Evolutionary conservation across 1,140 invertebrate species (phyloP).

Genomic region (Nasonia vitripennis): DNA sequence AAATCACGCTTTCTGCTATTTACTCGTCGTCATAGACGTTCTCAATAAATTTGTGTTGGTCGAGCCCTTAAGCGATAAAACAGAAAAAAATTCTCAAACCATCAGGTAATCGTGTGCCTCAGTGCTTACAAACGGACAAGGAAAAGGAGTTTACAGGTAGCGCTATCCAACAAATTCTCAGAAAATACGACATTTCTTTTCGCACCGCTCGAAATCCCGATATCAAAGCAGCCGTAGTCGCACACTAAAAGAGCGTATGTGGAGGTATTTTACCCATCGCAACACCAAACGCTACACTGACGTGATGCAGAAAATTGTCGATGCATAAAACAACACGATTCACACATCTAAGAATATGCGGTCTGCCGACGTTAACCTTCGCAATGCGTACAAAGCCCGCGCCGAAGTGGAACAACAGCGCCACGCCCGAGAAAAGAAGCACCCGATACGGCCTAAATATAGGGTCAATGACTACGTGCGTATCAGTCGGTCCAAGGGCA

Average conservation of each 20-base stretch:
- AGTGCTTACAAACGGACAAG: background rate
- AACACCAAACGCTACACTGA: background rate
- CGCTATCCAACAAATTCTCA: background rate
- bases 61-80: conserved; percentile 27
- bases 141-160: background rate
- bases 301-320: conserved; percentile 25
- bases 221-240: too few species aligned
- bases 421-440: too few species aligned
- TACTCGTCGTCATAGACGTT: conserved; percentile 45
- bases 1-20: conserved; percentile 25
- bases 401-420: too few species aligned
- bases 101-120: background rate
- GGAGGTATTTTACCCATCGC: conserved; percentile 1
- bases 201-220: too few species aligned
- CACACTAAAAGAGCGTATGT: background rate
- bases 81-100: background rate
- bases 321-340: conserved; percentile 44
- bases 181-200: background rate
- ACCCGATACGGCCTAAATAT: background rate
- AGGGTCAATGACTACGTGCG: too few species aligned
- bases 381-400: too few species aligned
- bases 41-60: conserved; percentile 50
- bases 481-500: background rate
- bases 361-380: background rate
- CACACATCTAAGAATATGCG: conserved; percentile 44